Evolutionary conservation across 2,113 vertebrate species (phyloP).

Genomic region (Nannospalax galili): DNA sequence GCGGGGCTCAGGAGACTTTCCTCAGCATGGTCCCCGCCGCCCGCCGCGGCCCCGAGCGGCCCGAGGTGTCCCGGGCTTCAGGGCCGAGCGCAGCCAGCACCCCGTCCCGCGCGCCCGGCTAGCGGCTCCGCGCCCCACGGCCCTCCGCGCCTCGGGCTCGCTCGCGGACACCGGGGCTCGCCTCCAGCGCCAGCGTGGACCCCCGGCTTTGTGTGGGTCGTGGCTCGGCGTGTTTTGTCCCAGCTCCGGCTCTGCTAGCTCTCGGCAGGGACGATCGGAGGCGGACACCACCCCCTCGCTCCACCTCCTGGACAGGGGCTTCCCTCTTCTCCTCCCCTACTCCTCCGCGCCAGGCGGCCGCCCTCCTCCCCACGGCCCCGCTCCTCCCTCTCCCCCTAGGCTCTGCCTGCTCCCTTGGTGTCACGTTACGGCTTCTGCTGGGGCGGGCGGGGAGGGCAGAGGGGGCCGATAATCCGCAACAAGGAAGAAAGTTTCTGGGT

Average conservation of each 20-base stretch:
- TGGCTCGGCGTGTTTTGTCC: constrained; percentile 70
- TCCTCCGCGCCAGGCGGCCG: constrained; percentile 59
- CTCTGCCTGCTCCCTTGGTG: constrained; percentile 65
- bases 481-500: constrained; percentile 78
- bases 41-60: constrained; percentile 62
- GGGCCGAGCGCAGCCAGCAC: neutral
- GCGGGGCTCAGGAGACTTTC: constrained; percentile 74
- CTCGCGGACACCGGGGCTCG: constrained; percentile 65
- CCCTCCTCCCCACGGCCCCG: neutral
- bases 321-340: constrained; percentile 57
- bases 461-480: constrained; percentile 41
- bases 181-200: constrained; percentile 77
- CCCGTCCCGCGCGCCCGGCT: neutral
- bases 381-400: constrained; percentile 68
- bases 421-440: constrained; percentile 70
- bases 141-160: constrained; percentile 65
- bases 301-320: constrained; percentile 78
- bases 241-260: constrained; percentile 63
- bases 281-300: constrained; percentile 80
- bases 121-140: constrained; percentile 47
- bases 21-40: constrained; percentile 63
- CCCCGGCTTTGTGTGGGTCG: constrained; percentile 73
- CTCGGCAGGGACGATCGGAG: constrained; percentile 74
- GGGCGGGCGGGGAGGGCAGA: constrained; percentile 18
- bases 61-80: constrained; percentile 56